Evolutionary conservation across 2,797 vertebrate species (phyloP), one percentile per base, ranked within the genome.

Genomic region (Perodicticus potto): DNA sequence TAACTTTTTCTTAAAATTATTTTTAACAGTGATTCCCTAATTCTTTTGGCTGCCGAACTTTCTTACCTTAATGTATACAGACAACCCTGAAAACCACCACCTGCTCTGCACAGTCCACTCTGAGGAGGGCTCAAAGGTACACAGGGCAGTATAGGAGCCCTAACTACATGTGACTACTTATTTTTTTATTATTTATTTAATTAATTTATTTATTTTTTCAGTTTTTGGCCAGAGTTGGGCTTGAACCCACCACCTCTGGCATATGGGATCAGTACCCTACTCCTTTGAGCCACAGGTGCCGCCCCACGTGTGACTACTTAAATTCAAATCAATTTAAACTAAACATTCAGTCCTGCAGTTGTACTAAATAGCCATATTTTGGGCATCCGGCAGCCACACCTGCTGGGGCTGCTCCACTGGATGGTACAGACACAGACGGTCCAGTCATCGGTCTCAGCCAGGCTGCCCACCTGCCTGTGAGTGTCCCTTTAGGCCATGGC

Each of bases 381-480:
- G 32, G 67, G 29, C 4, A 22, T 3, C 49, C 2, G 13, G 45
- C 9, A 29, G 77, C 55, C 61, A 27, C 27, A 7, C 0, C 23
- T 4, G 34, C 37, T 9, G 29, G 77, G 14, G 37, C 77, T 7
- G 27, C 53, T 23, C 3, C 0, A 0, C 16, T 0, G 5, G 11
- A 17, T 25, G 13, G 61, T 11, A 22, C 14, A 27, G 73, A 45
- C 57, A 22, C 10, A 16, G 69, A 25, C 22, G 3, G 0, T 8
- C 63, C 63, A 32, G 13, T 40, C 40, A 5, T 6, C 59, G 40
- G 67, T 0, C 55, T 5, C 32, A 49, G 45, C 37, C 17, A 61
- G 49, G 29, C 63, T 11, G 19, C 29, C 73, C 10, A 7, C 70
- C 84, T 2, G 14, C 32, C 1, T 23, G 49, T n/a, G 10, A 40